phyloP scores from a whole-genome alignment of 2,888 invertebrate species.

The Amiota communis region DNA sequence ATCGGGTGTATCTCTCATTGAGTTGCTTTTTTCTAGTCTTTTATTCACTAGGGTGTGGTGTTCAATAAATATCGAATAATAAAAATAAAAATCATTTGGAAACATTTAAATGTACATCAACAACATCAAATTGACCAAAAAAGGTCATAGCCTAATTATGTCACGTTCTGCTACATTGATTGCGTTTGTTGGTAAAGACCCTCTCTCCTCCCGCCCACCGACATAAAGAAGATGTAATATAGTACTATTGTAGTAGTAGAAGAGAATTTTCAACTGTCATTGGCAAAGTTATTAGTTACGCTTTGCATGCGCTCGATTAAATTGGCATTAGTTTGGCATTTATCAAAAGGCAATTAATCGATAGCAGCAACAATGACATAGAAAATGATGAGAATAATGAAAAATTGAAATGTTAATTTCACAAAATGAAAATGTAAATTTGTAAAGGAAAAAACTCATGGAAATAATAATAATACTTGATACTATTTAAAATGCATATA shows the following conservation, averaged over 20 bases:
- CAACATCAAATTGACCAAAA: constrained; percentile 14
- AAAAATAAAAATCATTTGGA: constrained; percentile 27
- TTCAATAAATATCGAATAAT: neutral
- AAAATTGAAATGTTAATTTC: neutral
- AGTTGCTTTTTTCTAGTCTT: too few species aligned
- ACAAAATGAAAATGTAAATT: neutral
- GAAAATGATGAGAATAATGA: neutral
- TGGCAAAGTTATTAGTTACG: constrained; percentile 59
- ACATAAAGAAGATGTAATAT: neutral
- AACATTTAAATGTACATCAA: constrained; percentile 16
- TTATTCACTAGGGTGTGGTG: too few species aligned
- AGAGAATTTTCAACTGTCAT: neutral
- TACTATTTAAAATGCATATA: neutral
- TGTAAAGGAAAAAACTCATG: neutral
- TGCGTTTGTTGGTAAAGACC: neutral
- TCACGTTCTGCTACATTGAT: constrained; percentile 59
- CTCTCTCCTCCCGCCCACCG: neutral
- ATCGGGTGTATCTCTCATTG: too few species aligned
- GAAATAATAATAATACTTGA: neutral
- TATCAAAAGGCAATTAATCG: constrained; percentile 32
- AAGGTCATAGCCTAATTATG: constrained; percentile 49
- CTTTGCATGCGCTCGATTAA: constrained; percentile 51
- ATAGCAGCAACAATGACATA: neutral
- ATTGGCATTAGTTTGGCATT: constrained; percentile 13
- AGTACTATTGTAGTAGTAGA: neutral